Base-by-base conservation (phyloP, 1,140 invertebrate species). In the Contarinia nasturtii region DNA sequence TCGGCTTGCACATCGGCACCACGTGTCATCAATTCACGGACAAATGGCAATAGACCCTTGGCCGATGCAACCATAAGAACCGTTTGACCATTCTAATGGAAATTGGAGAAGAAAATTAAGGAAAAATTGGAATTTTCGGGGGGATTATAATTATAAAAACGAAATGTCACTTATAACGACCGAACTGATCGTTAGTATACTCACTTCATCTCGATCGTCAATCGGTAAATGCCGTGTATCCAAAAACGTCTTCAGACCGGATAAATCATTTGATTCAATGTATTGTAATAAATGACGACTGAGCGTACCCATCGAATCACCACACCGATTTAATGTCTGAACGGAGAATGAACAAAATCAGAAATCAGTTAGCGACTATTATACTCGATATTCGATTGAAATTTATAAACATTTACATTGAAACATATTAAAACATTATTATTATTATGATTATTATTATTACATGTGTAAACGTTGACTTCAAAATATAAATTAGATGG, bases 131-230 rank as follows among this genome's bases (percentile, higher is more conserved):
- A 2, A 14, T 20, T 48, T 42, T 40, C 5, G 5, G 19, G n/a
- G n/a, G n/a, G n/a, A n/a, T n/a, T 37, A 41, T 42, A 45, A 22
- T 27, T 46, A 12, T 36, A 48, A 7, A 44, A 36, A 15, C 20
- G 2, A n/a, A 19, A 20, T n/a, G n/a, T n/a, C n/a, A n/a, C n/a
- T n/a, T n/a, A n/a, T n/a, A n/a, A n/a, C n/a, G n/a, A n/a, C n/a
- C n/a, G n/a, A n/a, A n/a, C n/a, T n/a, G n/a, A n/a, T n/a, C n/a
- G n/a, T n/a, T n/a, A n/a, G n/a, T n/a, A 46, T 21, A 62, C 59
- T 68, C 67, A 91, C 87, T 69, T 92, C 87, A 71, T 94, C 88
- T 57, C 77, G 75, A 65, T 94, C 91, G 61, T 95, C 89, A 51
- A 93, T 71, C 53, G 76, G 74, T 49, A 84, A 67, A 61, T 85